A percentile compares a stretch with the other conserved stretches of the same genome.
Evolutionary conservation across 2,113 vertebrate genomes (phyloP).

Genomic region (Eonycteris spelaea): DNA sequence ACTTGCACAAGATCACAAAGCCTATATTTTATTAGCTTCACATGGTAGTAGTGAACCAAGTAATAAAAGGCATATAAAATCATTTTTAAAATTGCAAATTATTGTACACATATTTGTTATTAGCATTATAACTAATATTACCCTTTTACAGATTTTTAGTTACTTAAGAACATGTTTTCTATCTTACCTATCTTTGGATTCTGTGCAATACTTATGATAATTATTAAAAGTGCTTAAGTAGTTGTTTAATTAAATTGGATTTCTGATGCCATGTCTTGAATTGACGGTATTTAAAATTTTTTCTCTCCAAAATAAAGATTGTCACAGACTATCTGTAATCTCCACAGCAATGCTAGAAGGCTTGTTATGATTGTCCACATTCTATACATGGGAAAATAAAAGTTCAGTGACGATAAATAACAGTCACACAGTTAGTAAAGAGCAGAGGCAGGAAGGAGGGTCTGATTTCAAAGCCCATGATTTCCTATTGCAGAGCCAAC

Average conservation of each 20-base stretch:
- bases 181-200: neutral
- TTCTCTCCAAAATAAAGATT: neutral
- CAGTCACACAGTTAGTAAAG: neutral
- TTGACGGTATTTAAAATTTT: neutral
- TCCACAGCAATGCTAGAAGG: neutral
- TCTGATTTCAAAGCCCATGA: neutral
- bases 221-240: neutral
- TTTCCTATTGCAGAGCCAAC: neutral
- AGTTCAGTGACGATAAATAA: neutral
- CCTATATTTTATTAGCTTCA: neutral
- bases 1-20: neutral
- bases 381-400: neutral
- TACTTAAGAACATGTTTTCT: slow-evolving; percentile 12
- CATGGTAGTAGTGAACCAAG: neutral
- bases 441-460: neutral
- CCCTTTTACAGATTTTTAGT: neutral
- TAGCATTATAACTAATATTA: neutral
- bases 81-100: neutral
- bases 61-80: neutral
- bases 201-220: neutral
- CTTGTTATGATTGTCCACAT: neutral
- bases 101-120: neutral
- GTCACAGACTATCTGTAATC: neutral
- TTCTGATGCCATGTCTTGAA: neutral
- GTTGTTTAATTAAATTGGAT: neutral